Evolutionary conservation across 2,888 invertebrate species (phyloP).

Genomic region (Chaetogeoica ovagalla): DNA sequence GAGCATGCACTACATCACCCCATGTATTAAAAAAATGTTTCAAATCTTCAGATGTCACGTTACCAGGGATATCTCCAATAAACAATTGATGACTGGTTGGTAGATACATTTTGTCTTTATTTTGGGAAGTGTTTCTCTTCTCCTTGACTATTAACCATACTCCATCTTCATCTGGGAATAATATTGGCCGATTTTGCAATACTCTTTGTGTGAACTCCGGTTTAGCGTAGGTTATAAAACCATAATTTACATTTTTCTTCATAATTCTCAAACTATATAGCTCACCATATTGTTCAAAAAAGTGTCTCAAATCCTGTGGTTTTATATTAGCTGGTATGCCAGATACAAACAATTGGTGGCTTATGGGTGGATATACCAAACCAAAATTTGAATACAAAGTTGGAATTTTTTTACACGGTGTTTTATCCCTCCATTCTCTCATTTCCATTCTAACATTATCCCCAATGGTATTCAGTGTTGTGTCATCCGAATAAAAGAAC

Average conservation of each 20-base stretch:
- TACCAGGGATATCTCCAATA: conserved; percentile 30
- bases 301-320: conserved; percentile 6
- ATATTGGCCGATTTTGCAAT: conserved; percentile 21
- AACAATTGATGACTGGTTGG: conserved; percentile 30
- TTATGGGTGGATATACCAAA: conserved; percentile 9
- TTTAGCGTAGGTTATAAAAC: conserved; percentile 18
- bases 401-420: neutral
- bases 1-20: conserved; percentile 16
- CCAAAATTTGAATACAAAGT: neutral
- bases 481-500: neutral
- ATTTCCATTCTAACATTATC: neutral
- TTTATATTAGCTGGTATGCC: conserved; percentile 3
- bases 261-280: conserved; percentile 20
- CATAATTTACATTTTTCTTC: conserved; percentile 27
- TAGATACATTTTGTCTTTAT: neutral
- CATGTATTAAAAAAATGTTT: neutral
- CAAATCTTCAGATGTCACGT: conserved; percentile 20
- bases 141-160: conserved; percentile 28
- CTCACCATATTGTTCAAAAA: conserved; percentile 26
- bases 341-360: conserved; percentile 35
- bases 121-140: neutral
- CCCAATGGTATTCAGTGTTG: neutral
- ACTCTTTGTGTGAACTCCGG: neutral
- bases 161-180: conserved; percentile 14
- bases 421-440: conserved; percentile 5